These are phyloP conservation scores for Vicugna pacos DNA, from an alignment of 2,113 vertebrate species.

Conservation along the genomic window DNA sequence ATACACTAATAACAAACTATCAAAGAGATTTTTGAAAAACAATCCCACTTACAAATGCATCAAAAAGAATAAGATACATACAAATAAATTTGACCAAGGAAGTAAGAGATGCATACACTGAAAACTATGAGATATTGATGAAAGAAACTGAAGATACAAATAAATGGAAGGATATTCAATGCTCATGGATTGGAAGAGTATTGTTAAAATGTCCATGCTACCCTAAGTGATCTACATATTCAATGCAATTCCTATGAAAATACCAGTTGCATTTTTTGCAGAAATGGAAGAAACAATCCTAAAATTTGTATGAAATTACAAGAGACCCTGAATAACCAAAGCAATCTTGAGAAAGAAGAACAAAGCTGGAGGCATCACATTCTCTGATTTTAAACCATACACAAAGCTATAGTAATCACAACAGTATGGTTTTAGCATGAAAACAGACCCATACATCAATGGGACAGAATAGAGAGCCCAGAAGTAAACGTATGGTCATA, in stretches of 20 bases:
- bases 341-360: not conserved
- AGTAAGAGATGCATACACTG: not conserved
- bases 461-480: not conserved
- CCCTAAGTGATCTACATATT: not conserved
- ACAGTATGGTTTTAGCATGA: not conserved
- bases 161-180: not conserved
- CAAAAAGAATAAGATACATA: not conserved
- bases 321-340: not conserved
- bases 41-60: not conserved
- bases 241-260: not conserved
- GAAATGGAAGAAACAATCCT: not conserved
- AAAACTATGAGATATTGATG: not conserved
- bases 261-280: not conserved
- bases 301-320: not conserved
- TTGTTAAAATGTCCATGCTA: not conserved
- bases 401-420: not conserved
- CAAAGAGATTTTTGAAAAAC: not conserved
- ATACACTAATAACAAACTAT: not conserved
- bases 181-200: not conserved
- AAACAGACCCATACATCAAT: not conserved
- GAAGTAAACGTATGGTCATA: not conserved
- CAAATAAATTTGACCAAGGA: not conserved
- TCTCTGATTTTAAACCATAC: not conserved
- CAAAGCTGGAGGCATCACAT: not conserved
- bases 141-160: not conserved